phyloP scores from a whole-genome alignment of 2,888 invertebrate genomes.

The Harpagoxenus sublaevis region DNA sequence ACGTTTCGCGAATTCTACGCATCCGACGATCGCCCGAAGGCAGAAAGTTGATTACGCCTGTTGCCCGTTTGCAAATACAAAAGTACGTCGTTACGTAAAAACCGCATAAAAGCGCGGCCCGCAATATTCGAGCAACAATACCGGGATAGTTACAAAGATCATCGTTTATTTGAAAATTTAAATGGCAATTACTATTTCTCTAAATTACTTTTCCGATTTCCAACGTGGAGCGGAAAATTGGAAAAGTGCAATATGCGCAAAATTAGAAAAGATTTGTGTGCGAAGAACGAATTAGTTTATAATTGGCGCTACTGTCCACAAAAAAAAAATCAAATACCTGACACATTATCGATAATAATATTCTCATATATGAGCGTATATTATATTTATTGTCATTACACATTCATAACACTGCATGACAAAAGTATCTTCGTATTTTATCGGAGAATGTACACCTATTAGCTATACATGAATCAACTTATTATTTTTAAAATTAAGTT shows the following conservation, averaged over 20 bases:
- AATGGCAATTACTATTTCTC: constrained; percentile 54
- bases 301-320: not conserved
- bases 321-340: constrained; percentile 18
- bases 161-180: constrained; percentile 49
- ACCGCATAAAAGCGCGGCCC: constrained; percentile 37
- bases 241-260: constrained; percentile 30
- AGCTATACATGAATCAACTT: not conserved
- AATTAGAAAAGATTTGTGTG: constrained; percentile 14
- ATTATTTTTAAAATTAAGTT: not conserved
- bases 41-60: constrained; percentile 57
- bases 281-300: constrained; percentile 16
- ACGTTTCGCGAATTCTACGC: constrained; percentile 55
- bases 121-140: constrained; percentile 53
- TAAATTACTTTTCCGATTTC: constrained; percentile 49
- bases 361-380: not conserved
- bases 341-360: constrained; percentile 13
- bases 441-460: not conserved
- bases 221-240: constrained; percentile 20
- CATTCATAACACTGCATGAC: not conserved
- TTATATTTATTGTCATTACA: constrained; percentile 9
- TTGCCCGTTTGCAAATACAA: constrained; percentile 57
- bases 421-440: not conserved
- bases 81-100: constrained; percentile 56
- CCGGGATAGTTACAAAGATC: constrained; percentile 47
- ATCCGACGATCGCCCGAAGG: constrained; percentile 55